Conservation (phyloP, 2,797 vertebrate species). For the Pelobates cultripes region DNA sequence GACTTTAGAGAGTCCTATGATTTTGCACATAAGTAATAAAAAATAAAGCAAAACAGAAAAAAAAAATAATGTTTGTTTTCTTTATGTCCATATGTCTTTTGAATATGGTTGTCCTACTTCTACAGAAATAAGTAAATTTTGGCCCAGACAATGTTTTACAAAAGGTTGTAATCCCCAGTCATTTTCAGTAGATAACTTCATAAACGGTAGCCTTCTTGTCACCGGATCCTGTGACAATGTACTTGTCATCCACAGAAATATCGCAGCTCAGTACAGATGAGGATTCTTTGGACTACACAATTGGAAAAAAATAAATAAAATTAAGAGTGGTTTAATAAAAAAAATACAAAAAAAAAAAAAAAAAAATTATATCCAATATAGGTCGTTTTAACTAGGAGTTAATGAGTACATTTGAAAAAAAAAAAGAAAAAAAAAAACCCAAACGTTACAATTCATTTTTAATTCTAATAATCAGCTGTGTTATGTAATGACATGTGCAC, state of each 20-base stretch:
- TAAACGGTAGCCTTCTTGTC: conserved; percentile 87
- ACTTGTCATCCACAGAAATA: conserved; percentile 86
- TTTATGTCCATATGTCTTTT: conserved; percentile 58
- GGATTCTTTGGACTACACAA: conserved; percentile 81
- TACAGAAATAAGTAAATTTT: conserved; percentile 72
- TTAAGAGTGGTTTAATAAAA: too few species aligned
- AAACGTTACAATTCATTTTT: not conserved
- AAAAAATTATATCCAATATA: too few species aligned
- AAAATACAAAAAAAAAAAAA: too few species aligned
- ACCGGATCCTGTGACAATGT: conserved; percentile 85
- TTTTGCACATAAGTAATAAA: conserved; percentile 62
- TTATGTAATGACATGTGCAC: too few species aligned
- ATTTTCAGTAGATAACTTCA: conserved; percentile 85
- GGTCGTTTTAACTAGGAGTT: too few species aligned
- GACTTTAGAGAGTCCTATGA: conserved; percentile 49
- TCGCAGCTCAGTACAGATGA: conserved; percentile 85
- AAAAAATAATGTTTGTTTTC: conserved; percentile 49
- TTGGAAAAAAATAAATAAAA: conserved; percentile 42
- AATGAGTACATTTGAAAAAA: not conserved
- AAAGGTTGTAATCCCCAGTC: conserved; percentile 60
- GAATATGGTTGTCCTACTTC: conserved; percentile 70
- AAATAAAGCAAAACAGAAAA: conserved; percentile 58
- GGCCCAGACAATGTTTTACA: conserved; percentile 72
- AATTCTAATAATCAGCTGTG: not conserved
- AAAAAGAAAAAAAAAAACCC: not conserved